Conservation (phyloP, 2,888 invertebrate genomes). For the Caenorhabditis zanzibari region DNA sequence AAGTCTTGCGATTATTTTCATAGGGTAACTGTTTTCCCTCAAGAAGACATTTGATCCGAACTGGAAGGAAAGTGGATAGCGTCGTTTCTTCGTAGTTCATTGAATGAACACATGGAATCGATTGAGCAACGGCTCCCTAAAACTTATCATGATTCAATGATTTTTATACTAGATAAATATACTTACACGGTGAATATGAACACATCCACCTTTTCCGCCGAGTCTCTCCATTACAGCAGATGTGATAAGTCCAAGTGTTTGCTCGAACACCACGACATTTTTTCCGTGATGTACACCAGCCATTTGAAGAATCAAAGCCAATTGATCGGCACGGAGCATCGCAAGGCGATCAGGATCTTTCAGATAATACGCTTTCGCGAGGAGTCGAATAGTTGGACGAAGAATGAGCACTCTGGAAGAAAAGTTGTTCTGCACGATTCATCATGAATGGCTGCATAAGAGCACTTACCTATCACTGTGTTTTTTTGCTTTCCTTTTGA, state of each 20-base stretch:
- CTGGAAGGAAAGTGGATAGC: slow-evolving; percentile 65
- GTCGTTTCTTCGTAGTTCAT: slow-evolving; percentile 71
- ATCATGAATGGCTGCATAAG: neutral
- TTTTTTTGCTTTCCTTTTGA: slow-evolving; percentile 91
- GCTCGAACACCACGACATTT: slow-evolving; percentile 74
- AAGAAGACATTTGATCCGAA: slow-evolving; percentile 61
- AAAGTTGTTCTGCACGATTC: no score
- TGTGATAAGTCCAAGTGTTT: slow-evolving; percentile 68
- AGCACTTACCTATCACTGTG: slow-evolving; percentile 89
- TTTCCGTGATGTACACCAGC: slow-evolving; percentile 89
- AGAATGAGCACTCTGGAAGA: slow-evolving; percentile 85
- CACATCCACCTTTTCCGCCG: slow-evolving; percentile 87
- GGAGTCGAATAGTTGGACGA: slow-evolving; percentile 90
- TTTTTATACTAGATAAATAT: neutral
- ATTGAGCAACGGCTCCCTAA: slow-evolving; percentile 69
- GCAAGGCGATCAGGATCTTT: slow-evolving; percentile 84
- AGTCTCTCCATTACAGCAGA: slow-evolving; percentile 87
- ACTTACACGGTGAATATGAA: slow-evolving; percentile 80
- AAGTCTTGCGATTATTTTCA: slow-evolving; percentile 39
- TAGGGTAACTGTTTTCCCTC: slow-evolving; percentile 55
- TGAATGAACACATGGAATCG: slow-evolving; percentile 74
- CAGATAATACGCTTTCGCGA: slow-evolving; percentile 91
- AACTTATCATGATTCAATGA: neutral
- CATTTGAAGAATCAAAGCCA: slow-evolving; percentile 92
- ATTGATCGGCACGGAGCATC: slow-evolving; percentile 89